These are phyloP conservation scores for Micoletzkya japonica DNA, from an alignment of 2,888 invertebrate species.

Conservation along the genomic window DNA sequence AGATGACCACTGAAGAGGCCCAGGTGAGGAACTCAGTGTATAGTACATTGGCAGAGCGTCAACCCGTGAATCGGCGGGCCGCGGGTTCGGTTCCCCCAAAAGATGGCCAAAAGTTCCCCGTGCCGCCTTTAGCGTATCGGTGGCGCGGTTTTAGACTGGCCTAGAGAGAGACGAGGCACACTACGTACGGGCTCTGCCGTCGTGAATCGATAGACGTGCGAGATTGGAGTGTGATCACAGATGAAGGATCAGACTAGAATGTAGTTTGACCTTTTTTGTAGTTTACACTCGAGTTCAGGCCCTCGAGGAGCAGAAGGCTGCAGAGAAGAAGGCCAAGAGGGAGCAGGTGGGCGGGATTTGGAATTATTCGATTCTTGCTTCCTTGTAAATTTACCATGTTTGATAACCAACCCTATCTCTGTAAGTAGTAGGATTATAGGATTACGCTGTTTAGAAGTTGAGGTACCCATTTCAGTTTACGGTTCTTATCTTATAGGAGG, in stretches of 20 bases:
- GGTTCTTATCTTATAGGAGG: no score
- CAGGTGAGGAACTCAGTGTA: neutral
- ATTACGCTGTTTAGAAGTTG: no score
- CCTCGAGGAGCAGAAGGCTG: neutral
- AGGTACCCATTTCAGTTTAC: no score
- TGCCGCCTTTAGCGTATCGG: neutral
- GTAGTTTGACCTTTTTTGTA: neutral
- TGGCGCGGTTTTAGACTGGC: constrained; percentile 20
- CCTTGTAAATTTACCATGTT: no score
- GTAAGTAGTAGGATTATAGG: no score
- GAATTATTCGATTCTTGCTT: no score
- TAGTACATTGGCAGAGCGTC: neutral
- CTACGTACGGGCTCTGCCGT: no score
- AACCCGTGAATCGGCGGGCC: neutral
- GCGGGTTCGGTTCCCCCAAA: constrained; percentile 14
- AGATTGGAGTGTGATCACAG: constrained; percentile 11
- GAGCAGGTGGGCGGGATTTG: no score
- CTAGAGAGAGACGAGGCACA: no score
- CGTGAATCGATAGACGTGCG: constrained; percentile 12
- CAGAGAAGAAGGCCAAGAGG: constrained; percentile 1
- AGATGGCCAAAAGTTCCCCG: constrained; percentile 19
- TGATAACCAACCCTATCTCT: no score
- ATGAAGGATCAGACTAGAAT: constrained; percentile 8
- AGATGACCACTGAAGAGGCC: constrained; percentile 13
- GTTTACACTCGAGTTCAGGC: constrained; percentile 8